Conservation (phyloP, 2,113 vertebrate genomes). For the Chionodraco myersi region DNA sequence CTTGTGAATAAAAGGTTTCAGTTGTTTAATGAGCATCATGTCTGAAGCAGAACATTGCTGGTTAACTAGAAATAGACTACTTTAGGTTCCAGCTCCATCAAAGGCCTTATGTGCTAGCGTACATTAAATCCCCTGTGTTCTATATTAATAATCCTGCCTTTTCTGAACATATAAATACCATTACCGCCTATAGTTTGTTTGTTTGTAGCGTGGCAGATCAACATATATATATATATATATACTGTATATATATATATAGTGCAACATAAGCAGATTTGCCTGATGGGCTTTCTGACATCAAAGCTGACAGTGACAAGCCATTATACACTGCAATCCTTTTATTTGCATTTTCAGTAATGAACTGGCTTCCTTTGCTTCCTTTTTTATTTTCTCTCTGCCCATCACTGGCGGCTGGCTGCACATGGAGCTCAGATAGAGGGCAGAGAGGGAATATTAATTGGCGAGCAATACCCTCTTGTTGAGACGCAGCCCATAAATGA, state of each 20-base stretch:
- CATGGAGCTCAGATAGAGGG: conserved; percentile 68
- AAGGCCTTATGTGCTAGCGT: conserved; percentile 32
- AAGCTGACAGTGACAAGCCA: conserved; percentile 71
- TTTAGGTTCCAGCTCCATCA: conserved; percentile 56
- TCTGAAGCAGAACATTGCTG: conserved; percentile 39
- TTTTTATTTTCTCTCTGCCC: conserved; percentile 31
- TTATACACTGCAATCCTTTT: conserved; percentile 63
- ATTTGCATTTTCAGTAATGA: conserved; percentile 82
- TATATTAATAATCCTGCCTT: conserved; percentile 38
- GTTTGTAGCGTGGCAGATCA: conserved; percentile 7
- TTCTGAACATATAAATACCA: conserved; percentile 25
- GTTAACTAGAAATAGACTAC: conserved; percentile 30
- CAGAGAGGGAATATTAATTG: conserved; percentile 83
- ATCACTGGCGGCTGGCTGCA: conserved; percentile 59
- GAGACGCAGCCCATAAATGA: conserved; percentile 69
- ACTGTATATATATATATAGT: neutral
- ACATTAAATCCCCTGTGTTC: conserved; percentile 32
- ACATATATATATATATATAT: conserved; percentile 7
- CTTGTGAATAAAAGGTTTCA: conserved; percentile 27
- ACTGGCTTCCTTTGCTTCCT: conserved; percentile 43
- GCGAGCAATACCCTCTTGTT: conserved; percentile 72
- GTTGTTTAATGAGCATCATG: conserved; percentile 52
- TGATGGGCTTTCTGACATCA: conserved; percentile 62
- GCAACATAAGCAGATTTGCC: conserved; percentile 46
- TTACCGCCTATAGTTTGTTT: conserved; percentile 17